phyloP scores from a whole-genome alignment of 2,888 invertebrate species.

The Diarsia brunnea region DNA sequence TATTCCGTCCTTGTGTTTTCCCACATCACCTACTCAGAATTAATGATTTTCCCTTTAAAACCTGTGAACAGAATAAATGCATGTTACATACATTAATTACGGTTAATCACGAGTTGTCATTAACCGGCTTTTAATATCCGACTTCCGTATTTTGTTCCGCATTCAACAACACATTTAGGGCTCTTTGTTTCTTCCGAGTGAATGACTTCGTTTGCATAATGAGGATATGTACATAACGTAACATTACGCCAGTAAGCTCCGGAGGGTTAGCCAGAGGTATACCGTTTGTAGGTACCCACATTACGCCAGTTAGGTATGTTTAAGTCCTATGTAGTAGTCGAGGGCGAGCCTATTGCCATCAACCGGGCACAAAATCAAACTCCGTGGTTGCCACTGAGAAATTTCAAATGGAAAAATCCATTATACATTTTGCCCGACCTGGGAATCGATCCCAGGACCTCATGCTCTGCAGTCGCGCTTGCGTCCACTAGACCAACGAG shows the following conservation, averaged over 20 bases:
- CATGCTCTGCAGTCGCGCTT: not conserved
- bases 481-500: not conserved
- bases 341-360: too few relatives aligned
- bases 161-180: slow-evolving; percentile 48
- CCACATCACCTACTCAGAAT: slow-evolving; percentile 20
- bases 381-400: too few relatives aligned
- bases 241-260: too few relatives aligned
- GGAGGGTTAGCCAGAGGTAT: too few relatives aligned
- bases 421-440: too few relatives aligned
- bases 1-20: slow-evolving; percentile 33
- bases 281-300: too few relatives aligned
- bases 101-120: slow-evolving; percentile 51
- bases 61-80: slow-evolving; percentile 38
- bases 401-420: too few relatives aligned
- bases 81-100: slow-evolving; percentile 1
- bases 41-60: slow-evolving; percentile 39
- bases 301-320: too few relatives aligned
- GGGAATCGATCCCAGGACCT: too few relatives aligned
- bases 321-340: too few relatives aligned
- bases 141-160: slow-evolving; percentile 60
- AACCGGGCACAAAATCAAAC: too few relatives aligned
- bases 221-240: not conserved
- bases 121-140: slow-evolving; percentile 53
- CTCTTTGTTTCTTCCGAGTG: slow-evolving; percentile 47
- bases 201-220: slow-evolving; percentile 35